Evolutionary conservation across 2,888 invertebrate species (phyloP).

Genomic region (Pelosia muscerda): DNA sequence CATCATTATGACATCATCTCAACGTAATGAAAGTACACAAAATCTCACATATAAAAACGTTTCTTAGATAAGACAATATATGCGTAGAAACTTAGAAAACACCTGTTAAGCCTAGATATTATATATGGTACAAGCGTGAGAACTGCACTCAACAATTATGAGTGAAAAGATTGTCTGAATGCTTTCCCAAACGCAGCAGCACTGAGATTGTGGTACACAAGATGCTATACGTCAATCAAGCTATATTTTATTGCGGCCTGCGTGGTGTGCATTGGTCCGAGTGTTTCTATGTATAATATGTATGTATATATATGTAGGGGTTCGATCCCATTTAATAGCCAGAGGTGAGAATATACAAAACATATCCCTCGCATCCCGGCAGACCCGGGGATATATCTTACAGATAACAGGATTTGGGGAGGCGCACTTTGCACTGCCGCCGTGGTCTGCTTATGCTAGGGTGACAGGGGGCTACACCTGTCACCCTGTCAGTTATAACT

Average conservation of each 20-base stretch:
- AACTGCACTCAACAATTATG: slow-evolving; percentile 47
- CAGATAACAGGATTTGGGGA: too few relatives aligned
- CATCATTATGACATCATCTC: slow-evolving; percentile 11
- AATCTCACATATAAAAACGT: slow-evolving; percentile 29
- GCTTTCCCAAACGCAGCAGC: slow-evolving; percentile 48
- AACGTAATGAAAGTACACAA: slow-evolving; percentile 27
- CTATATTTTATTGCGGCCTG: slow-evolving; percentile 12
- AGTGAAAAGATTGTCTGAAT: slow-evolving; percentile 41
- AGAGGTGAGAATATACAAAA: too few relatives aligned
- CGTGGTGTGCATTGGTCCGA: too few relatives aligned
- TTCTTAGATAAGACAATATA: slow-evolving; percentile 41
- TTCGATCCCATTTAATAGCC: too few relatives aligned
- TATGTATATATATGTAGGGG: too few relatives aligned
- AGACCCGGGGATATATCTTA: too few relatives aligned
- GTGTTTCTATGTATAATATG: too few relatives aligned
- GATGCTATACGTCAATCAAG: slow-evolving; percentile 19
- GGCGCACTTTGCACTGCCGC: too few relatives aligned
- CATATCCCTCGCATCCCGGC: too few relatives aligned
- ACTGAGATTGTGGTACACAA: neutral
- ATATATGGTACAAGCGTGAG: slow-evolving; percentile 46
- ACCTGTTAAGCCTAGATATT: slow-evolving; percentile 43
- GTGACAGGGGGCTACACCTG: too few relatives aligned
- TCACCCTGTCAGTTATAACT: too few relatives aligned
- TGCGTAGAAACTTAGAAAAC: slow-evolving; percentile 38
- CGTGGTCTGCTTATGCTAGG: too few relatives aligned